phyloP scores from a whole-genome alignment of 1,140 invertebrate species.

The Cepaea nemoralis region DNA sequence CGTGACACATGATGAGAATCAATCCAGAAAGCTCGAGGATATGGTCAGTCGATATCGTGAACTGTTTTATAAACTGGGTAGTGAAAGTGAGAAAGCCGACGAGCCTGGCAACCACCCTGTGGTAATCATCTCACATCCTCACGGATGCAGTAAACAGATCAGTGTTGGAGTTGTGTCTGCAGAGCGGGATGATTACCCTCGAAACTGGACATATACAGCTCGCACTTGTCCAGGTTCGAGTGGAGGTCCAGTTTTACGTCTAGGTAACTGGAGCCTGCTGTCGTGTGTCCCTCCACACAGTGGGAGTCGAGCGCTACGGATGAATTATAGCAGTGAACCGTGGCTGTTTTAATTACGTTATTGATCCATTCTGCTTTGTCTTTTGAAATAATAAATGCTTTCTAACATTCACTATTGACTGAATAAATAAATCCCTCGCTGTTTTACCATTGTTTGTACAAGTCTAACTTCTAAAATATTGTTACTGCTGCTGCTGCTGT shows the following conservation, averaged over 20 bases:
- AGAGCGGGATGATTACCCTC: background rate
- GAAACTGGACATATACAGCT: background rate
- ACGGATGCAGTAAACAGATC: background rate
- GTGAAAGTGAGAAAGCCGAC: background rate
- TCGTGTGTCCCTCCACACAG: background rate
- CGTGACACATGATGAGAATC: background rate
- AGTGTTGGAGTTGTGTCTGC: background rate
- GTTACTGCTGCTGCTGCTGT: too few species aligned
- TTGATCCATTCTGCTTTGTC: too few species aligned
- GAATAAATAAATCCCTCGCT: too few species aligned
- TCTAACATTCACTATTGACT: too few species aligned
- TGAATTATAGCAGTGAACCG: background rate
- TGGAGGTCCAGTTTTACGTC: background rate
- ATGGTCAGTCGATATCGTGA: background rate
- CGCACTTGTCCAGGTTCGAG: background rate
- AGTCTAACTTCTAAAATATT: too few species aligned
- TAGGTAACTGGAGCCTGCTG: background rate
- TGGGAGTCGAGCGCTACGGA: background rate
- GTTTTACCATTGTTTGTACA: too few species aligned
- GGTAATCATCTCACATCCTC: background rate
- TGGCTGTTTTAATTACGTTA: conserved; percentile 10
- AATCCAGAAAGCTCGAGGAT: background rate
- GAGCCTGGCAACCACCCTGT: background rate
- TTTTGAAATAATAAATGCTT: too few species aligned
- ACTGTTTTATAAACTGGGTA: background rate